Conservation (phyloP, 2,797 vertebrate genomes). For the Manis pentadactyla region DNA sequence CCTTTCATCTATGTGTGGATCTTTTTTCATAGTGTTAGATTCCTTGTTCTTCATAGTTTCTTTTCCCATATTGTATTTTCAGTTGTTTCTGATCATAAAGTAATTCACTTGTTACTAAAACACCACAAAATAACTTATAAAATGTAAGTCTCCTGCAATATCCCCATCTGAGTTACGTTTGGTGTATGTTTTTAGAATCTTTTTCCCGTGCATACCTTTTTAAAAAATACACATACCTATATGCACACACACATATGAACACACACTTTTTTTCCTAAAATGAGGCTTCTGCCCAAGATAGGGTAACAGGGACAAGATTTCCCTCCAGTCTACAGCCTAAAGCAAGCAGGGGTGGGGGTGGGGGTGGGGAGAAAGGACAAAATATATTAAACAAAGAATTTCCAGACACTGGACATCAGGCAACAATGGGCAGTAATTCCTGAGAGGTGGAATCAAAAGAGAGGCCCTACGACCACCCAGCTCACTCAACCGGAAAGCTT, state of each 20-base stretch:
- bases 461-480: no score
- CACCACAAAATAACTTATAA: background rate
- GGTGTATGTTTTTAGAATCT: background rate
- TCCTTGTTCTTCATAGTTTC: background rate
- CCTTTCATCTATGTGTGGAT: background rate
- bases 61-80: background rate
- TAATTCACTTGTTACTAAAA: background rate
- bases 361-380: background rate
- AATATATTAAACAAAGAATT: background rate
- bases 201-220: background rate
- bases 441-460: background rate
- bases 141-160: background rate
- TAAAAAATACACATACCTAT: background rate
- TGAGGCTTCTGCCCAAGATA: background rate
- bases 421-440: background rate
- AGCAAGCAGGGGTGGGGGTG: background rate
- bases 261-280: background rate
- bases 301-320: background rate
- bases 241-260: background rate
- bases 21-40: background rate
- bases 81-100: background rate
- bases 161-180: background rate
- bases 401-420: background rate
- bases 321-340: background rate
- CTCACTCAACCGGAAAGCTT: no score